Conservation (phyloP, 2,888 invertebrate genomes). For the Erebia aethiops region DNA sequence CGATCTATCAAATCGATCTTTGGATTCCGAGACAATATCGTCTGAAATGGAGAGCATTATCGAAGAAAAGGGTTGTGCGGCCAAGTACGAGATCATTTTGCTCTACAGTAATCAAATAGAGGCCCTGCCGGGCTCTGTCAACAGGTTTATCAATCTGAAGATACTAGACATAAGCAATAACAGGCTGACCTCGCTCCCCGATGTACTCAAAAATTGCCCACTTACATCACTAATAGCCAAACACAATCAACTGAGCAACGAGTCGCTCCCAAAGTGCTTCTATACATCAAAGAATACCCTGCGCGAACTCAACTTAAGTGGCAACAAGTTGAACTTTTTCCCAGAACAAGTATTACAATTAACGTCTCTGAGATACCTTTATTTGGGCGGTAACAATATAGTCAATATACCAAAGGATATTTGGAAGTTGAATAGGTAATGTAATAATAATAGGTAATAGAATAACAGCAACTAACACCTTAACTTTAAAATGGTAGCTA, state of each 20-base stretch:
- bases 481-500: no score
- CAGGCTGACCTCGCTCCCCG: constrained; percentile 89
- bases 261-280: constrained; percentile 94
- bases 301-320: constrained; percentile 96
- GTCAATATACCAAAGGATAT: constrained; percentile 91
- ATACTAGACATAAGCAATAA: constrained; percentile 95
- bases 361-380: constrained; percentile 89
- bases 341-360: constrained; percentile 94
- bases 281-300: constrained; percentile 84
- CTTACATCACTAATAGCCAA: constrained; percentile 92
- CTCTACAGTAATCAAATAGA: constrained; percentile 93
- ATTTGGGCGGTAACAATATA: constrained; percentile 95
- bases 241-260: constrained; percentile 93
- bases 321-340: constrained; percentile 92
- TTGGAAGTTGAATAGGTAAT: constrained; percentile 72
- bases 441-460: no score
- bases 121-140: constrained; percentile 85
- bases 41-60: constrained; percentile 84
- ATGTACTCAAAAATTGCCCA: constrained; percentile 88
- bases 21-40: constrained; percentile 83
- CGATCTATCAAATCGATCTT: constrained; percentile 81
- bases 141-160: constrained; percentile 88
- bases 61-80: constrained; percentile 82
- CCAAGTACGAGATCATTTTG: constrained; percentile 88
- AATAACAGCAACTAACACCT: no score